A percentile compares a stretch with the other conserved stretches of the same genome.
phyloP scores from a whole-genome alignment of 1,140 invertebrate genomes.

The Protaetia brevitarsis region DNA sequence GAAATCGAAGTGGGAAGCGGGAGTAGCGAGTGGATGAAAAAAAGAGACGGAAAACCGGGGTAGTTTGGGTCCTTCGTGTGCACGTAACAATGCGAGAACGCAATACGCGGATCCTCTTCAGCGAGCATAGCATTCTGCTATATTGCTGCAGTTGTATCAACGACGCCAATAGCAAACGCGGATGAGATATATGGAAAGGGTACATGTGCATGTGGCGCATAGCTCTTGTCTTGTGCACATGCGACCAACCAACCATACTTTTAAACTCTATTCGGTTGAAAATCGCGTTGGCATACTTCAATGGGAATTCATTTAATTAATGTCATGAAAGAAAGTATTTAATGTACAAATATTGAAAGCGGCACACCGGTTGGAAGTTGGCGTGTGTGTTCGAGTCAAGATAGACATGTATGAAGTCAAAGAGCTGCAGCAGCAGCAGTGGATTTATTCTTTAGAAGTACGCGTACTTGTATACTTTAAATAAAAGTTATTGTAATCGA shows the following conservation, averaged over 20 bases:
- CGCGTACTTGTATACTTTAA: not conserved
- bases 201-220: not conserved
- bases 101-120: constrained; percentile 34
- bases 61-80: constrained; percentile 30
- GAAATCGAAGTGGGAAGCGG: not conserved
- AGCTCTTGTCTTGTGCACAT: not conserved
- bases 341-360: constrained; percentile 17
- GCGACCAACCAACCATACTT: not conserved
- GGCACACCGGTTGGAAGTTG: not conserved
- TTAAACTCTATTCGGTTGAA: not conserved
- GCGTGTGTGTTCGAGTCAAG: not conserved
- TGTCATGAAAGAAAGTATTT: constrained; percentile 21
- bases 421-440: not conserved
- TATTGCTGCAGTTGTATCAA: not conserved
- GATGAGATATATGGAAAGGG: too few species aligned
- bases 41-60: constrained; percentile 25
- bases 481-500: constrained; percentile 1
- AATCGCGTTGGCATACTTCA: not conserved
- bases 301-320: constrained; percentile 25
- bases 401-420: not conserved
- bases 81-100: constrained; percentile 37
- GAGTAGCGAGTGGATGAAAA: too few species aligned
- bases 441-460: not conserved
- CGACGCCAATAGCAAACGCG: not conserved
- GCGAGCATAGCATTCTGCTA: constrained; percentile 22